Conservation (phyloP, 2,888 invertebrate species). For the Macrophya alboannulata region DNA sequence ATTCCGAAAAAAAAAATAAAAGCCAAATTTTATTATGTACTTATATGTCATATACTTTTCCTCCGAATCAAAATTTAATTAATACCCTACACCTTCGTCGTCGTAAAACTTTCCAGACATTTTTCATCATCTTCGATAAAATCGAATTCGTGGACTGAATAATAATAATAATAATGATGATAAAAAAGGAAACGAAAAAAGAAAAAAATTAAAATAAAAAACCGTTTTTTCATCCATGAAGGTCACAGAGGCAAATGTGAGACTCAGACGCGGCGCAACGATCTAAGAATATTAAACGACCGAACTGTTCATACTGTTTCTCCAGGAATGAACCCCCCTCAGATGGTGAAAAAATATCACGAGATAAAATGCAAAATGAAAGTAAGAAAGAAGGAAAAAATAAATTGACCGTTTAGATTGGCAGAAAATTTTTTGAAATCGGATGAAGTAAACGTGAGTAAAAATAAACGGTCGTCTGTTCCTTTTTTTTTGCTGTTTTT, state of each 20-base stretch:
- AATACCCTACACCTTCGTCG: neutral
- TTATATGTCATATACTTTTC: neutral
- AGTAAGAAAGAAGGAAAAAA: too few species aligned
- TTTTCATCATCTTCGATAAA: conserved; percentile 28
- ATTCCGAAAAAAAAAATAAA: neutral
- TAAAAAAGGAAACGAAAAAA: neutral
- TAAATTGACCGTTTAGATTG: too few species aligned
- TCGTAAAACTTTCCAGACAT: conserved; percentile 33
- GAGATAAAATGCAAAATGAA: too few species aligned
- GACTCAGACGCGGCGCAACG: neutral
- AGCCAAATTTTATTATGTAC: too few species aligned
- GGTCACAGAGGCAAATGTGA: conserved; percentile 26
- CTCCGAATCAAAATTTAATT: neutral
- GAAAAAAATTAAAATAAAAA: neutral
- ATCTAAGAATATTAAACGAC: conserved; percentile 39
- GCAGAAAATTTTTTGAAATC: too few species aligned
- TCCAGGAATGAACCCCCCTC: neutral
- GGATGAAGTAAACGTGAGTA: too few species aligned
- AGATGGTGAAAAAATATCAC: neutral
- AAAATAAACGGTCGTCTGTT: neutral
- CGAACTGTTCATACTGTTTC: neutral
- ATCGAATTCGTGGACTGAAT: neutral
- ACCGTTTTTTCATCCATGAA: neutral
- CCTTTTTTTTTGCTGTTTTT: neutral
- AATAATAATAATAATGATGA: neutral